phyloP scores from a whole-genome alignment of 2,888 invertebrate genomes.

The Temnothorax unifasciatus region DNA sequence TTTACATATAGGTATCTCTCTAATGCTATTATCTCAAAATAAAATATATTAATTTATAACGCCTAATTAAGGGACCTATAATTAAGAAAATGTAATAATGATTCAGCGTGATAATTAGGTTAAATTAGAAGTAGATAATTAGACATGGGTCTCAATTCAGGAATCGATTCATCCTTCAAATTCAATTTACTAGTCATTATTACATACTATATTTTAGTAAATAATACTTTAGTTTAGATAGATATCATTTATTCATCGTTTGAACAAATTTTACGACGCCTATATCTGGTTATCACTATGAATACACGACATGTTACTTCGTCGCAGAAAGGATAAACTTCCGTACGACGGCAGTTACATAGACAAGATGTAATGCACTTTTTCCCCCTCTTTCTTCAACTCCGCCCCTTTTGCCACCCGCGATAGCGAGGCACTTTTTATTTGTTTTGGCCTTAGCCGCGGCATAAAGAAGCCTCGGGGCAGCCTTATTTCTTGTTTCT shows the following conservation, averaged over 20 bases:
- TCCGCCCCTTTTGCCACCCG: neutral
- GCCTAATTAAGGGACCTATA: neutral
- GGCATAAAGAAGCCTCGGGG: conserved; percentile 17
- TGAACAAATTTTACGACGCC: neutral
- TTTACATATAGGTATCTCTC: neutral
- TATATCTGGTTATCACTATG: neutral
- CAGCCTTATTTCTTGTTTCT: conserved; percentile 64
- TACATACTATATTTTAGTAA: neutral
- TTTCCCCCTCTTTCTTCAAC: neutral
- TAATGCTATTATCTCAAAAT: neutral
- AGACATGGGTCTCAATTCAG: neutral
- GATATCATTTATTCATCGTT: neutral
- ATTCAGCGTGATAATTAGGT: neutral
- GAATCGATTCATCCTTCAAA: neutral
- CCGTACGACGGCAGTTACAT: conserved; percentile 15
- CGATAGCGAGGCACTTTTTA: conserved; percentile 17
- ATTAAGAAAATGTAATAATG: neutral
- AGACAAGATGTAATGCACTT: conserved; percentile 43
- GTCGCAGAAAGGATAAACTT: conserved; percentile 27
- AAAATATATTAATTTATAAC: neutral
- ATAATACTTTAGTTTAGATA: neutral
- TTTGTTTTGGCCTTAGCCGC: conserved; percentile 14
- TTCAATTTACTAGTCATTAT: neutral
- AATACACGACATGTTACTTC: neutral
- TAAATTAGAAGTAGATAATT: neutral